Conservation (phyloP, 1,140 invertebrate genomes). For the Stegodyphus mimosarum region DNA sequence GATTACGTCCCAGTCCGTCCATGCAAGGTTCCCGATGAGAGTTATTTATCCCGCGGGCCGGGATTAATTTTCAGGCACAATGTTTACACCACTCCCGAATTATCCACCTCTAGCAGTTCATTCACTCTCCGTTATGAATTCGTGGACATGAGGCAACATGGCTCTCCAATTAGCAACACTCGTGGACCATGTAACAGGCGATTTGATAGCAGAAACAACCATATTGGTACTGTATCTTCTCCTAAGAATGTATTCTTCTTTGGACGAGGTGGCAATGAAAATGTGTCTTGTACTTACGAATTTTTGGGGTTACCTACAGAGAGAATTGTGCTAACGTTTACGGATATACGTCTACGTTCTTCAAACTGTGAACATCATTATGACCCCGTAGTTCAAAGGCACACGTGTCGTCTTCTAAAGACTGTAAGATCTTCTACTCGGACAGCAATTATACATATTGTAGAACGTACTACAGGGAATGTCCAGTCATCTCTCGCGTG, state of each 20-base stretch:
- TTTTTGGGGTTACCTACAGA: conserved; percentile 60
- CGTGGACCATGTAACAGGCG: conserved; percentile 60
- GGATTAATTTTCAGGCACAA: conserved; percentile 61
- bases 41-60: conserved; percentile 63
- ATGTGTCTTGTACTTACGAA: conserved; percentile 63
- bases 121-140: conserved; percentile 63
- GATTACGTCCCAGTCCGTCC: conserved; percentile 62
- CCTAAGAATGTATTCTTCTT: conserved; percentile 63
- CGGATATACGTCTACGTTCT: conserved; percentile 46
- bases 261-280: conserved; percentile 62
- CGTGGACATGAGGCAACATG: conserved; percentile 63
- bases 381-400: conserved; percentile 45
- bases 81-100: conserved; percentile 55
- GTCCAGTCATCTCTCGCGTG: conserved; percentile 74
- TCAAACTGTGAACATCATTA: conserved; percentile 50
- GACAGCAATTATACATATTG: conserved; percentile 21
- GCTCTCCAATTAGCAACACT: conserved; percentile 27
- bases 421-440: neutral
- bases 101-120: conserved; percentile 41
- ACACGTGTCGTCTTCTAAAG: conserved; percentile 25
- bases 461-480: conserved; percentile 41
- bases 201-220: conserved; percentile 59
- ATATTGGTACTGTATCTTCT: conserved; percentile 57
- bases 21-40: conserved; percentile 63
- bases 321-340: conserved; percentile 56